Percentiles rank a stretch among this genome's conserved stretches.
Conservation (phyloP, 2,797 vertebrate genomes). For the Vireo griseus region DNA sequence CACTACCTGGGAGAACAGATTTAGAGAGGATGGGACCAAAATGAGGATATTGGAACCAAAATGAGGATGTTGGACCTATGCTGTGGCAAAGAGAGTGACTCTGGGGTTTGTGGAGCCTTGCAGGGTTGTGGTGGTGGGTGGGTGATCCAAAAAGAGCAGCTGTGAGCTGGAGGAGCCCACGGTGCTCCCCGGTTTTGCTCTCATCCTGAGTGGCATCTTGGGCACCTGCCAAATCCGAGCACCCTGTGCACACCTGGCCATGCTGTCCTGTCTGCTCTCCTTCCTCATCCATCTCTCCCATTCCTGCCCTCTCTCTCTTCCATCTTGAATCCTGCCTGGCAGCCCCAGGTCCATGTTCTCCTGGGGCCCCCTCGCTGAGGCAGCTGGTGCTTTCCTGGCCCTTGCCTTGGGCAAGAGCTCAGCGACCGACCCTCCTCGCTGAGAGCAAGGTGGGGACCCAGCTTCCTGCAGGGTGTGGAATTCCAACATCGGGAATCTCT, state of each 20-base stretch:
- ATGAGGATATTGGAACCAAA: too few relatives aligned
- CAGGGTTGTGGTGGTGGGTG: neutral
- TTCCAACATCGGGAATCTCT: neutral
- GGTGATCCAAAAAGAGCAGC: neutral
- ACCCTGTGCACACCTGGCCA: fast-evolving
- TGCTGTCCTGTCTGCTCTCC: neutral
- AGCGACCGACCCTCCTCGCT: neutral
- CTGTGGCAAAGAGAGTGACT: neutral
- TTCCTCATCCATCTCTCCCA: neutral
- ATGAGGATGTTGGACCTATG: fast-evolving
- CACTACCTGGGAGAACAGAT: neutral
- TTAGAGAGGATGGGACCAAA: neutral
- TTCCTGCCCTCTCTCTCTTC: neutral
- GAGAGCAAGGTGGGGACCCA: neutral
- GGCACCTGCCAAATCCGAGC: neutral
- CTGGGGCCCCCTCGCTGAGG: neutral
- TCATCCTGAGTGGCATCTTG: neutral
- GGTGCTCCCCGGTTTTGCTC: neutral
- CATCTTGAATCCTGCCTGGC: neutral
- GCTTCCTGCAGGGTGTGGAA: neutral
- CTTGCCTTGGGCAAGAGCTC: neutral
- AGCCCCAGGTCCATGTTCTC: neutral
- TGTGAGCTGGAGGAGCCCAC: neutral
- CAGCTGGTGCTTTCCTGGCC: neutral
- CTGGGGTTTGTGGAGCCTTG: neutral